Conservation (phyloP, 1,140 invertebrate genomes). For the Drosophila dunni region DNA sequence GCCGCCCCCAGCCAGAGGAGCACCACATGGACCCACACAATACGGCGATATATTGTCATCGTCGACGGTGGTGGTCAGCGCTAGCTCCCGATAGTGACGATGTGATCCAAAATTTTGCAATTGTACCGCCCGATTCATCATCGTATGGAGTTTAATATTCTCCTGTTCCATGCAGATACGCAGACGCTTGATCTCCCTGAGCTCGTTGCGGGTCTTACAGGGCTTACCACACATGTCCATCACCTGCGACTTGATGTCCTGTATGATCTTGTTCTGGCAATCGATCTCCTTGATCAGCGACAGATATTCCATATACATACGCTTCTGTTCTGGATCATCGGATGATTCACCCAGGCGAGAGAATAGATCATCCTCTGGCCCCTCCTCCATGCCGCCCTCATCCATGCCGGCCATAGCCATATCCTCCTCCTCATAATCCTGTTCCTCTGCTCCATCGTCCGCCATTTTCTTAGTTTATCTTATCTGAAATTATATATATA, state of each 20-base stretch:
- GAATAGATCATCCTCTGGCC: constrained; percentile 65
- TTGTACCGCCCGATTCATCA: constrained; percentile 71
- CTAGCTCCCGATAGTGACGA: constrained; percentile 68
- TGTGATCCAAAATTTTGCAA: constrained; percentile 76
- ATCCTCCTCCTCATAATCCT: constrained; percentile 63
- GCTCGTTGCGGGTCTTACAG: constrained; percentile 69
- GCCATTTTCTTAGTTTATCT: constrained; percentile 34
- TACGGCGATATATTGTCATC: constrained; percentile 75
- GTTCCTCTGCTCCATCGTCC: constrained; percentile 59
- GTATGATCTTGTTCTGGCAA: constrained; percentile 75
- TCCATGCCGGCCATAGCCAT: constrained; percentile 36
- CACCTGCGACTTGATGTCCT: constrained; percentile 71
- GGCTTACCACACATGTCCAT: constrained; percentile 70
- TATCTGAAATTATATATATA: neutral
- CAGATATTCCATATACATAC: constrained; percentile 77
- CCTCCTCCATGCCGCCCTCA: constrained; percentile 62
- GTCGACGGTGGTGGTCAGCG: constrained; percentile 73
- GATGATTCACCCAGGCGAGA: constrained; percentile 69
- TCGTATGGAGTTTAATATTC: constrained; percentile 72
- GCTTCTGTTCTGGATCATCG: constrained; percentile 77
- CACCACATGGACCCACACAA: constrained; percentile 53
- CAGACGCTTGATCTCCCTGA: constrained; percentile 70
- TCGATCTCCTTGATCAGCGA: constrained; percentile 78
- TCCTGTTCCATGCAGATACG: constrained; percentile 80
- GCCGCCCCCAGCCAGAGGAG: neutral